Conservation (phyloP, 2,797 vertebrate species). For the Phoeniculus purpureus region DNA sequence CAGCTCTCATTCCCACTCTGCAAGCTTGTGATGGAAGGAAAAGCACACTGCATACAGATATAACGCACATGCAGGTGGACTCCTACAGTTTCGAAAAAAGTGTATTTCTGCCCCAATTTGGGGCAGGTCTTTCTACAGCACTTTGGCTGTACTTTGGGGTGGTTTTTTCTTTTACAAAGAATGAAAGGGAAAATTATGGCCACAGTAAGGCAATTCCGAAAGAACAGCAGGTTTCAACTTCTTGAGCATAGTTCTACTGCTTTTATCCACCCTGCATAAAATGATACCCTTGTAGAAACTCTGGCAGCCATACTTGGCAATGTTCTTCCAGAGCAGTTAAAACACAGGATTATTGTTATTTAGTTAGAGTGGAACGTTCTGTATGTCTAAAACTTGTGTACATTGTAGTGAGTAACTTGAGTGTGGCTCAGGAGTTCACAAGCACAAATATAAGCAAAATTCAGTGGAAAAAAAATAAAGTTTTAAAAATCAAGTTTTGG, state of each 20-base stretch:
- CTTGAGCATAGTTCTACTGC: neutral
- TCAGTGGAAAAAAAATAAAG: neutral
- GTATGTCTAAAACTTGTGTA: neutral
- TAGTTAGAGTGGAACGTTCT: neutral
- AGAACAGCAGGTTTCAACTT: neutral
- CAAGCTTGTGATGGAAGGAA: neutral
- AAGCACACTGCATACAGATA: neutral
- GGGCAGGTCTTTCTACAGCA: neutral
- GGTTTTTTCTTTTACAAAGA: neutral
- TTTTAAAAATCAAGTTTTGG: neutral
- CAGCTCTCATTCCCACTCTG: neutral
- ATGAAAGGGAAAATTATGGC: neutral
- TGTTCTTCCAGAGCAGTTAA: conserved; percentile 13
- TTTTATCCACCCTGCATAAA: conserved; percentile 34
- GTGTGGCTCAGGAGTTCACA: neutral
- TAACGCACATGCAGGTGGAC: neutral
- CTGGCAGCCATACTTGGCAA: conserved; percentile 23
- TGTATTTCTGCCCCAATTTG: neutral
- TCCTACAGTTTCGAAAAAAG: neutral
- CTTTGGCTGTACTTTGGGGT: neutral
- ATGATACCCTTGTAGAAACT: neutral
- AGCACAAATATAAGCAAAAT: conserved; percentile 16
- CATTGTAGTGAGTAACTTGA: neutral
- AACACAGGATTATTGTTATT: conserved; percentile 40
- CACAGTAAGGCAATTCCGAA: neutral